Conservation (phyloP, 2,888 invertebrate genomes). For the Tubulanus polymorphus region DNA sequence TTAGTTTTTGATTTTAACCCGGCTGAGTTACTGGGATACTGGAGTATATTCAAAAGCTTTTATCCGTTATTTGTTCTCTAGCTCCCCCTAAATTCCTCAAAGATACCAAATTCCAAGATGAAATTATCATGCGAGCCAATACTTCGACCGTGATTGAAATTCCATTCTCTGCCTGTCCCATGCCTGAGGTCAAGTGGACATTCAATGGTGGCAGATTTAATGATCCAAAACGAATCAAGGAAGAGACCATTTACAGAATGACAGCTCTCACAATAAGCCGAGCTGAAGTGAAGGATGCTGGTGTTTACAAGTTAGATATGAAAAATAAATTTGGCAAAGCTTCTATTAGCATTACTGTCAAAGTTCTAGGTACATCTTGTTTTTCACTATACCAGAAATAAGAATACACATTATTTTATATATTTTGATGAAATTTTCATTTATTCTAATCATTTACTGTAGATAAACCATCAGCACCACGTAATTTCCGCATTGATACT, state of each 20-base stretch:
- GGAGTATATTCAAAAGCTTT: no score
- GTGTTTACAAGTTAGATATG: conserved; percentile 25
- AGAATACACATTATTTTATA: no score
- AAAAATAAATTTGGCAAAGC: conserved; percentile 24
- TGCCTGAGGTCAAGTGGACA: conserved; percentile 28
- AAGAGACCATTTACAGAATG: conserved; percentile 24
- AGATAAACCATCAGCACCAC: conserved; percentile 25
- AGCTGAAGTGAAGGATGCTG: conserved; percentile 21
- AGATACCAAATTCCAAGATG: conserved; percentile 19
- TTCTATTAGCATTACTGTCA: conserved; percentile 22
- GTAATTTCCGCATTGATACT: conserved; percentile 22
- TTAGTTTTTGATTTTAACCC: no score
- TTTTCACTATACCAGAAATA: no score
- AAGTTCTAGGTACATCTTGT: conserved; percentile 61
- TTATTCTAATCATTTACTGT: conserved; percentile 1
- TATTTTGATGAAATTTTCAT: no score
- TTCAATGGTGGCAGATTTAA: conserved; percentile 13
- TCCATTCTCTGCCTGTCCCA: conserved; percentile 26
- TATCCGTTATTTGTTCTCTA: background rate
- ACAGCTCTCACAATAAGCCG: conserved; percentile 27
- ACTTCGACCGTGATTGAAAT: conserved; percentile 25
- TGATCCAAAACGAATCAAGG: conserved; percentile 26
- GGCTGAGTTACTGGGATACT: no score
- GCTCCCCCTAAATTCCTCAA: background rate
- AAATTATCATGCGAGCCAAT: conserved; percentile 22